Conservation (phyloP, 2,888 invertebrate species). For the Brassicogethes aeneus region DNA sequence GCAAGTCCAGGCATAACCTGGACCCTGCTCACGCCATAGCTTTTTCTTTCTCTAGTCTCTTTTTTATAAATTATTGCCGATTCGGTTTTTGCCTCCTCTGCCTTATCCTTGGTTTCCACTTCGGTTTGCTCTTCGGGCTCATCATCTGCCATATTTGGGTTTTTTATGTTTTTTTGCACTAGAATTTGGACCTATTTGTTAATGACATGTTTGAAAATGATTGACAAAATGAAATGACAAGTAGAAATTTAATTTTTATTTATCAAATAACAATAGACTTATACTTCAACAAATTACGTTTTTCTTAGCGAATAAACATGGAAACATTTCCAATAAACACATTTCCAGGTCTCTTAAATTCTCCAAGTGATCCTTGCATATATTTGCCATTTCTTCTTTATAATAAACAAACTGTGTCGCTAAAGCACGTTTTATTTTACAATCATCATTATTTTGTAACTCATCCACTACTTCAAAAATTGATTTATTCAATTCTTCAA, state of each 20-base stretch:
- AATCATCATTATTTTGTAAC: neutral
- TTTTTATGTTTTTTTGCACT: too few relatives aligned
- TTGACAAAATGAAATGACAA: too few relatives aligned
- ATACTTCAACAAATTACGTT: too few relatives aligned
- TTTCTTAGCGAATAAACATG: too few relatives aligned
- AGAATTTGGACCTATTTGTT: too few relatives aligned
- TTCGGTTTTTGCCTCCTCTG: slow-evolving; percentile 5
- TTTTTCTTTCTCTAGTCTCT: neutral
- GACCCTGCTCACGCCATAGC: neutral
- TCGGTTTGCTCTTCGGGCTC: too few relatives aligned
- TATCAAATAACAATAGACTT: too few relatives aligned
- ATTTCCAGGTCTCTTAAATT: neutral
- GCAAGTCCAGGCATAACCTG: slow-evolving; percentile 3
- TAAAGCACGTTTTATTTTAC: neutral
- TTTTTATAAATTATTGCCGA: slow-evolving; percentile 3
- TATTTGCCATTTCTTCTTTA: neutral
- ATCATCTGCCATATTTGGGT: too few relatives aligned
- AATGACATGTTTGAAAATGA: too few relatives aligned
- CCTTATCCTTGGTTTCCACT: slow-evolving; percentile 5
- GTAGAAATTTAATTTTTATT: too few relatives aligned
- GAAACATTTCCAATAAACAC: too few relatives aligned
- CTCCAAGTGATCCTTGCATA: neutral
- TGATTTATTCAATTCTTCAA: neutral
- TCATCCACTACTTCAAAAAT: neutral
- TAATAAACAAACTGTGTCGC: neutral